phyloP scores from a whole-genome alignment of 2,797 vertebrate species.

The Pitangus sulphuratus region DNA sequence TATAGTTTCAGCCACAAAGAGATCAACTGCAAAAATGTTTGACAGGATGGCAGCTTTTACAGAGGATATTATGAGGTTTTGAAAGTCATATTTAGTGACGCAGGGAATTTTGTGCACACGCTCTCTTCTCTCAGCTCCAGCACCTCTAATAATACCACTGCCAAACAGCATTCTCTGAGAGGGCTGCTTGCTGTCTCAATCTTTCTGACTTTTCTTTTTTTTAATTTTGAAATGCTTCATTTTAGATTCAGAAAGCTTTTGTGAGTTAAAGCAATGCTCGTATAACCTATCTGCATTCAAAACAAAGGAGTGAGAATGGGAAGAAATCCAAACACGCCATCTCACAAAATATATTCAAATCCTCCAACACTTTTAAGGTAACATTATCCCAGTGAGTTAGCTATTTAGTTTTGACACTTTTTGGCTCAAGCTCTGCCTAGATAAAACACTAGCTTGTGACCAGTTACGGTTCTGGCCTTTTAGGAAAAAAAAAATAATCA shows the following conservation, averaged over 20 bases:
- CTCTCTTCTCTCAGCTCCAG: not conserved
- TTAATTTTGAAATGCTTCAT: slow-evolving; percentile 13
- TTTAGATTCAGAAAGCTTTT: slow-evolving; percentile 14
- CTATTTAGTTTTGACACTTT: slow-evolving; percentile 12
- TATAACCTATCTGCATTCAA: not conserved
- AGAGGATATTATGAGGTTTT: not conserved
- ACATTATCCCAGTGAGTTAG: not conserved
- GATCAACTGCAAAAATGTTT: slow-evolving; percentile 9
- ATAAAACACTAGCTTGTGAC: not conserved
- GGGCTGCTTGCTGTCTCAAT: not conserved
- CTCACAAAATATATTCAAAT: slow-evolving; percentile 17
- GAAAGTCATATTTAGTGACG: slow-evolving; percentile 7
- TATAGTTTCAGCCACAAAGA: slow-evolving; percentile 12
- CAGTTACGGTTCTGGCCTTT: not conserved
- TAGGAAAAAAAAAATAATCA: not conserved
- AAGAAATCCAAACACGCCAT: not conserved
- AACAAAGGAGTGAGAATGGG: slow-evolving; percentile 7
- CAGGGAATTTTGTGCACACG: not conserved
- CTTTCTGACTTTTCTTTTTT: not conserved
- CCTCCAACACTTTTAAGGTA: not conserved
- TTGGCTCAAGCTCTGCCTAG: not conserved
- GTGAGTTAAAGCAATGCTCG: not conserved
- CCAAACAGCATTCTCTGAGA: not conserved
- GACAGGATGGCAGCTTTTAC: slow-evolving; percentile 16
- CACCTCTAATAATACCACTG: not conserved